A percentile compares a stretch with the other conserved stretches of the same genome.
phyloP scores from a whole-genome alignment of 2,113 vertebrate genomes.

The Cyanistes caeruleus region DNA sequence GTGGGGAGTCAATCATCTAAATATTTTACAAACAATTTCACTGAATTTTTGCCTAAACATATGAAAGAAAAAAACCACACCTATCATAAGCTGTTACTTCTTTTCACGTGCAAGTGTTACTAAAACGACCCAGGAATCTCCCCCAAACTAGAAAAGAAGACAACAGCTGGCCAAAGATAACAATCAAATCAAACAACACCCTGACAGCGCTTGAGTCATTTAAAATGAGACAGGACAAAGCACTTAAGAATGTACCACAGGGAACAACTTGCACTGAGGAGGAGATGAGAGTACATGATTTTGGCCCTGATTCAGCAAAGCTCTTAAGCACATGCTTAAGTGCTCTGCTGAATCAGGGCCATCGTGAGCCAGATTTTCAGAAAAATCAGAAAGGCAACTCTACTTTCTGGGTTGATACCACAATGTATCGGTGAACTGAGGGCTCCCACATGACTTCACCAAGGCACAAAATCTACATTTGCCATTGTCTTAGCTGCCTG shows the following conservation, averaged over 20 bases:
- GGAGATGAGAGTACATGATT: conserved; percentile 50
- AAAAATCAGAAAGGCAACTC: conserved; percentile 1
- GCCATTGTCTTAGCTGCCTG: neutral
- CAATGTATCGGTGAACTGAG: accelerated
- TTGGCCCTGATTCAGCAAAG: conserved; percentile 58
- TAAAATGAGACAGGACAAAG: conserved; percentile 70
- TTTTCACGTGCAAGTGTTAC: neutral
- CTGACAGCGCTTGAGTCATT: conserved; percentile 66
- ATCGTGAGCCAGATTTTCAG: conserved; percentile 23
- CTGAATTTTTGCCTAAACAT: neutral
- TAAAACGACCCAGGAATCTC: conserved; percentile 21
- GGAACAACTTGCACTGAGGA: conserved; percentile 65
- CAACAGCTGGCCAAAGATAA: conserved; percentile 59
- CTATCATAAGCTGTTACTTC: neutral
- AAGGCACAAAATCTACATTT: neutral
- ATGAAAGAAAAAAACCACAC: neutral
- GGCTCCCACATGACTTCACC: neutral
- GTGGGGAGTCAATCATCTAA: neutral
- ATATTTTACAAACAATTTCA: neutral
- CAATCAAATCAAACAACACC: conserved; percentile 72
- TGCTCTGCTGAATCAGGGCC: conserved; percentile 47
- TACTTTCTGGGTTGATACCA: neutral
- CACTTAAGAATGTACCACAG: conserved; percentile 67
- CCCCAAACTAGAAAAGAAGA: conserved; percentile 17
- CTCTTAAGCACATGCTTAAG: conserved; percentile 59